phyloP scores from a whole-genome alignment of 2,797 vertebrate genomes.

The Oreochromis grahami region DNA sequence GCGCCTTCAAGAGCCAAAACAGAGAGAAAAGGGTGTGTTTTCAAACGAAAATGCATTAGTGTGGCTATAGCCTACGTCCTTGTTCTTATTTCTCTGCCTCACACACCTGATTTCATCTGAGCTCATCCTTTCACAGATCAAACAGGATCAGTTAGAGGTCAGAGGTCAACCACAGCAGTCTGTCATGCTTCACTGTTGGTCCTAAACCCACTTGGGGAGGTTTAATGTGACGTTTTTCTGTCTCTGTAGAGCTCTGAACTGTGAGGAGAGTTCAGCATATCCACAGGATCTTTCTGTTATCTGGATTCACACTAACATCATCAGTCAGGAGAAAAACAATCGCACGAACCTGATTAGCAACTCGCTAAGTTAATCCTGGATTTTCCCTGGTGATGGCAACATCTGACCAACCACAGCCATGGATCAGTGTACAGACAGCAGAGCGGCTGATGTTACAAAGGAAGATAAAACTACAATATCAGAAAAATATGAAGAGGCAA shows the following conservation, averaged over 20 bases:
- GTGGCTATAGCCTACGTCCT: fast-evolving
- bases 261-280: not conserved
- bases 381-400: not conserved
- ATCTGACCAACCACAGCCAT: not conserved
- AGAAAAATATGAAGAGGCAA: not conserved
- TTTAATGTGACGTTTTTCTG: not conserved
- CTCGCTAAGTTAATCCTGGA: not conserved
- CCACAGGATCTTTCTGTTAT: not conserved
- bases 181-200: not conserved
- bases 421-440: not conserved
- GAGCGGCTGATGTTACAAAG: not conserved
- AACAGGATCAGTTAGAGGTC: not conserved
- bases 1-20: fast-evolving
- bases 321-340: not conserved
- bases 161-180: not conserved
- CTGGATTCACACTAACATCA: not conserved
- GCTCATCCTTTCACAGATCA: not conserved
- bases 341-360: not conserved
- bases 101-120: not conserved
- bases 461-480: not conserved
- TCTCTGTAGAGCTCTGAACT: not conserved
- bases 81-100: not conserved
- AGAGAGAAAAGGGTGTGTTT: not conserved
- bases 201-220: not conserved
- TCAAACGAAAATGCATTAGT: not conserved